A percentile compares a stretch with the other conserved stretches of the same genome.
Evolutionary conservation across 2,113 vertebrate genomes (phyloP).

Genomic region (Tympanuchus pallidicinctus): DNA sequence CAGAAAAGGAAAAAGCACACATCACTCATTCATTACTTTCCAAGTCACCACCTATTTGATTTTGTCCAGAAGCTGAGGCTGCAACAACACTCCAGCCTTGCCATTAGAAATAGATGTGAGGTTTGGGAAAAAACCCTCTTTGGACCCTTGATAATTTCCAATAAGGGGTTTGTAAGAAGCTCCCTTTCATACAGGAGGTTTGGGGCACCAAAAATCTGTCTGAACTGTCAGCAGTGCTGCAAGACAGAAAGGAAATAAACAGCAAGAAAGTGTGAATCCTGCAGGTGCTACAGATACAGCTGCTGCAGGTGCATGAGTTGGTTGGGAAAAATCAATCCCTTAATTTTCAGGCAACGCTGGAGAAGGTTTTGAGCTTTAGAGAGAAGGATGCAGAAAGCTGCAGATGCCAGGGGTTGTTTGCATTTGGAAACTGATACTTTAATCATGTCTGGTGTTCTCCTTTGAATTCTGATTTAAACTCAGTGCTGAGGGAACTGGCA

Average conservation of each 20-base stretch:
- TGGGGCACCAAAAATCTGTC: background rate
- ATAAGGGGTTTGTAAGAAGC: rapidly evolving
- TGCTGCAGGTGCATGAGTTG: background rate
- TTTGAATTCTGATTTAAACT: background rate
- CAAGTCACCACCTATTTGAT: background rate
- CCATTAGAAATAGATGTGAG: background rate
- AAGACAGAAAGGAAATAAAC: background rate
- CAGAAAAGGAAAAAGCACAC: background rate
- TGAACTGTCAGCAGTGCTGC: background rate
- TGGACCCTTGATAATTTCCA: background rate
- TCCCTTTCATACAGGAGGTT: background rate
- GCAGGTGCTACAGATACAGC: background rate
- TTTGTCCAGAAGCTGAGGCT: background rate
- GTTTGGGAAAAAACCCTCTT: background rate
- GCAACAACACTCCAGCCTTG: too few species aligned
- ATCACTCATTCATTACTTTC: background rate
- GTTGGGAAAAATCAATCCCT: background rate
- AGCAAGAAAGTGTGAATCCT: background rate
- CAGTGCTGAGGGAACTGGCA: background rate
- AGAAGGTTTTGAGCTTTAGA: background rate
- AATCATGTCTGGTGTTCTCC: background rate
- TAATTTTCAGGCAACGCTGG: background rate
- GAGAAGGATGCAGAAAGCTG: background rate
- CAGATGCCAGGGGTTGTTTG: background rate
- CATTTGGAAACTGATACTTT: background rate